A percentile compares a stretch with the other conserved stretches of the same genome.
These are phyloP conservation scores for Myrmecophaga tridactyla DNA, from an alignment of 2,113 vertebrate species.

Conservation along the genomic window DNA sequence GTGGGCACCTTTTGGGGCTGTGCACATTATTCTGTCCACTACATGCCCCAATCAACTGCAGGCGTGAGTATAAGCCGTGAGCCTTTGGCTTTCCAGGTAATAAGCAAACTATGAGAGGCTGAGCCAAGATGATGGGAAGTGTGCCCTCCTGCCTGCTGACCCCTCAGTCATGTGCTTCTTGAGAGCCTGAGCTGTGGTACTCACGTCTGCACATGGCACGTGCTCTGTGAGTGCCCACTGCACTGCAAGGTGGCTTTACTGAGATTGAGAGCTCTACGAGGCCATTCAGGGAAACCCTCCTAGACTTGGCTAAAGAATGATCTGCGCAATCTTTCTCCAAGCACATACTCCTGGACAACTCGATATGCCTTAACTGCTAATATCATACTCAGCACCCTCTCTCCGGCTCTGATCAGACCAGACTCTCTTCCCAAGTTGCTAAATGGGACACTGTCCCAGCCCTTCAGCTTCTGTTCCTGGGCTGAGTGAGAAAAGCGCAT, in stretches of 20 bases:
- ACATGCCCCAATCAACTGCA: not conserved
- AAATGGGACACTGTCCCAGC: not conserved
- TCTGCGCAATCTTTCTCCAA: not conserved
- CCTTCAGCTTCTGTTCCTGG: not conserved
- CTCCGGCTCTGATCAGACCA: not conserved
- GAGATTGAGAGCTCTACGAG: not conserved
- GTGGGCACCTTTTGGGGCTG: not conserved
- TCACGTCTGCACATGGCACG: not conserved
- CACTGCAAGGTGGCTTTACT: not conserved
- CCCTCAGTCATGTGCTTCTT: not conserved
- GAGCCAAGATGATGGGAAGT: not conserved
- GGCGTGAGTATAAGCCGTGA: not conserved
- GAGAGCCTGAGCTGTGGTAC: rapidly evolving
- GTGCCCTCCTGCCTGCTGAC: not conserved
- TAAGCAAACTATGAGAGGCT: not conserved
- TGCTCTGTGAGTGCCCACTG: not conserved
- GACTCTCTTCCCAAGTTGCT: not conserved
- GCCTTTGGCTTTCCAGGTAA: not conserved
- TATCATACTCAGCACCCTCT: not conserved
- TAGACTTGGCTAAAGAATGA: not conserved
- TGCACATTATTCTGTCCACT: not conserved
- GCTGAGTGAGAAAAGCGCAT: not conserved
- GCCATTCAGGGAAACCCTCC: not conserved
- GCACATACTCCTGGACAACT: not conserved
- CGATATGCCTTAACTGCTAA: not conserved